Conservation (phyloP, 2,113 vertebrate species). For the Lepisosteus osseus region DNA sequence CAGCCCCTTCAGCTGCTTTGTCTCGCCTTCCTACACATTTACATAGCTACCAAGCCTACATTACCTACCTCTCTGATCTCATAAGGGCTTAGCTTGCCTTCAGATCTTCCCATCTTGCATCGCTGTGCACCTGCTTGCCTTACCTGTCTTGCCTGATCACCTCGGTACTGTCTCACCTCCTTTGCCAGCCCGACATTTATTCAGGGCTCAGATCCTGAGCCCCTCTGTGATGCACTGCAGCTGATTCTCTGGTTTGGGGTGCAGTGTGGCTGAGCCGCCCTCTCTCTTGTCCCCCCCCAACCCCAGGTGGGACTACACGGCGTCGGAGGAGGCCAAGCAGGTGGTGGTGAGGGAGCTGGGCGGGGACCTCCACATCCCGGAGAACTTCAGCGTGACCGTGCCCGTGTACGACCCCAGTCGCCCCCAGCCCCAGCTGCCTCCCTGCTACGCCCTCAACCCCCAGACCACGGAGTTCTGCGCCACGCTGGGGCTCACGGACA, state of each 20-base stretch:
- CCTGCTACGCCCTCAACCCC: slow-evolving; percentile 77
- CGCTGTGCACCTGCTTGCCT: no score
- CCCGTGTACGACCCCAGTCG: slow-evolving; percentile 73
- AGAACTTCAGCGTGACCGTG: slow-evolving; percentile 82
- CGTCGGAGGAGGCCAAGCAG: slow-evolving; percentile 78
- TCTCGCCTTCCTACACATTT: not conserved
- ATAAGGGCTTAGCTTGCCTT: no score
- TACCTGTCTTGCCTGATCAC: not conserved
- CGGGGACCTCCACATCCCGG: slow-evolving; percentile 78
- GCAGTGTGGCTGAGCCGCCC: not conserved
- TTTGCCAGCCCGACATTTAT: not conserved
- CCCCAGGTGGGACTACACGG: slow-evolving; percentile 88
- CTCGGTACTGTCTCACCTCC: not conserved
- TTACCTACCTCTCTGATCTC: no score
- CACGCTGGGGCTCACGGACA: slow-evolving; percentile 81
- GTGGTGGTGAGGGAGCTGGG: slow-evolving; percentile 75
- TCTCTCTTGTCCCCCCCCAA: not conserved
- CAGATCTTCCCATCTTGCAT: no score
- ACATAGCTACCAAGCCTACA: no score
- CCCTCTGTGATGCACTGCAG: not conserved
- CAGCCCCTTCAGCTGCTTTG: no score
- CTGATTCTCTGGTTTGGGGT: no score
- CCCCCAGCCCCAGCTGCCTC: slow-evolving; percentile 59
- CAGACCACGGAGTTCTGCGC: slow-evolving; percentile 94
- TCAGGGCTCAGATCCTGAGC: not conserved